phyloP scores from a whole-genome alignment of 1,140 invertebrate species.

The Drosophila mojavensis region DNA sequence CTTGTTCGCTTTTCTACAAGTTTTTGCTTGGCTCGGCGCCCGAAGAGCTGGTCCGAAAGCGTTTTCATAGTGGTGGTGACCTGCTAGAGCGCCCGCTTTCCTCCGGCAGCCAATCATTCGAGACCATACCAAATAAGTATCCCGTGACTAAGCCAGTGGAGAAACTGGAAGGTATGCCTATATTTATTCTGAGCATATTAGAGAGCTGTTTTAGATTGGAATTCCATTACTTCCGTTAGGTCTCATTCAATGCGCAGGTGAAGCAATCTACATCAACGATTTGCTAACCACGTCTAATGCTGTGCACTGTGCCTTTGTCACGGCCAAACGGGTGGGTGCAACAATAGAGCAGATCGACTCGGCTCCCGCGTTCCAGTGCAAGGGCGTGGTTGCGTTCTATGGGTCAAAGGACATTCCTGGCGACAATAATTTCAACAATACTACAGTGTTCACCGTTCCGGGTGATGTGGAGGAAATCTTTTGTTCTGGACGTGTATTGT shows the following conservation, averaged over 20 bases:
- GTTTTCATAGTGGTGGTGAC: slow-evolving; percentile 85
- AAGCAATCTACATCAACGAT: slow-evolving; percentile 88
- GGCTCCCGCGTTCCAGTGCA: slow-evolving; percentile 85
- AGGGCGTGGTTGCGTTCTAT: slow-evolving; percentile 89
- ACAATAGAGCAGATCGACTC: slow-evolving; percentile 86
- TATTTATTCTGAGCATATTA: neutral
- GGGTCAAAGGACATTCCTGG: slow-evolving; percentile 91
- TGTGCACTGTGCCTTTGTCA: slow-evolving; percentile 88
- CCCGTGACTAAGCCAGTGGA: slow-evolving; percentile 90
- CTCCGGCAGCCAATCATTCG: slow-evolving; percentile 89
- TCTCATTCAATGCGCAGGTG: slow-evolving; percentile 89
- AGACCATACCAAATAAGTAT: slow-evolving; percentile 89
- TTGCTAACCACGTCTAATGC: slow-evolving; percentile 85
- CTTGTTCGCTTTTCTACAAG: slow-evolving; percentile 90
- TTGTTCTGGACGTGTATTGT: slow-evolving; percentile 85
- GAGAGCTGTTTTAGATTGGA: neutral
- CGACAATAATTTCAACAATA: slow-evolving; percentile 85
- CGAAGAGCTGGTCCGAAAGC: slow-evolving; percentile 54
- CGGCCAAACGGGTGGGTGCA: slow-evolving; percentile 85
- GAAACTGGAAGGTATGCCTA: slow-evolving; percentile 87
- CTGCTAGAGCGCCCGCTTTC: slow-evolving; percentile 88
- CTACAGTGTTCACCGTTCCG: slow-evolving; percentile 43
- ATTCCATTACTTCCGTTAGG: slow-evolving; percentile 84
- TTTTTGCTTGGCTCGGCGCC: slow-evolving; percentile 85
- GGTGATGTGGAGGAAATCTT: slow-evolving; percentile 84